Evolutionary conservation across 37 sponge, comb jelly and placozoan species (phyloP), one percentile per base, ranked within the genome.

Genomic region (Eunapius fragilis): DNA sequence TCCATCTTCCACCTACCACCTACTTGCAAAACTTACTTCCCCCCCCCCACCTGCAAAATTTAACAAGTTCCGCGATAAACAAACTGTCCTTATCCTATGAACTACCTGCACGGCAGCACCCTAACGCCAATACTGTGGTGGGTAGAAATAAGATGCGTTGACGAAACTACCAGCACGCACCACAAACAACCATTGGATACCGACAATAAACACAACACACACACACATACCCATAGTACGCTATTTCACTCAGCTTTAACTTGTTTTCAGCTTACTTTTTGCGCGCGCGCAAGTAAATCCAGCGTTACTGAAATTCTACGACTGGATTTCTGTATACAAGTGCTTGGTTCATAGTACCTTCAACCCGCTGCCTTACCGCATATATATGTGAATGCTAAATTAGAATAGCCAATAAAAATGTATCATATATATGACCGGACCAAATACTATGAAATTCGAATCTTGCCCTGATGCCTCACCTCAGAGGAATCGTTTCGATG

Each of bases 401-500:
- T 58, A 58, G 58, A 58, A 58, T 58, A 58, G 58, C 58, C 58
- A 58, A 58, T 17, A 11, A 19, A 19, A 6, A 41, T 6, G 41
- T 41, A 41, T 58, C 14, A 58, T 9, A 58, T 17, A 1, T 19
- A 23, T 27, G 32, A 73, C 31, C 33, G 0, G 74, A 73, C 25
- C 17, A 73, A 34, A 73, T 2, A 30, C 38, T 47, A 79, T 38
- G 48, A 67, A n/a, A 28, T 38, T 25, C 67, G 58, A 30, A 68
- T 27, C 70, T 69, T 69, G 28, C 34, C 33, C 24, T 81, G 82
- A 31, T 31, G 69, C 25, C 69, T 58, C 69, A 31, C 31, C 32
- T 81, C 68, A 31, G 82, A 36, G 17, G 72, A 34, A 0, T 72
- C 71, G 31, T 71, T 83, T 10, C 80, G 50, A 37, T 83, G 73